Evolutionary conservation across 2,113 vertebrate genomes (phyloP).

Genomic region (rat (Rattus norvegicus)): GRCr8 NC_086019.1:100440501-100441000

Average conservation of each 20-base stretch:
- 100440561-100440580: neutral
- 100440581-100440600: neutral
- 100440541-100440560: neutral
- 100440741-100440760: neutral
- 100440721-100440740: neutral
- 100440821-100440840: neutral
- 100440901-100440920: neutral
- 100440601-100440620: neutral
- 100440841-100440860: neutral
- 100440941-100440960: neutral
- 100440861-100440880: neutral
- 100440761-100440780: neutral
- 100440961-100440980: neutral
- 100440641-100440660: neutral
- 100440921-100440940: neutral
- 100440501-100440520: neutral
- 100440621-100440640: neutral
- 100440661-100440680: neutral
- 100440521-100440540: neutral
- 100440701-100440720: neutral
- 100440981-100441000: neutral
- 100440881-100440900: neutral
- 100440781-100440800: neutral
- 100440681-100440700: neutral
- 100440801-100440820: neutral